Evolutionary conservation across 1,140 invertebrate genomes (phyloP), one percentile per base, ranked within the genome.

Genomic region (Drosophila ananassae): DNA sequence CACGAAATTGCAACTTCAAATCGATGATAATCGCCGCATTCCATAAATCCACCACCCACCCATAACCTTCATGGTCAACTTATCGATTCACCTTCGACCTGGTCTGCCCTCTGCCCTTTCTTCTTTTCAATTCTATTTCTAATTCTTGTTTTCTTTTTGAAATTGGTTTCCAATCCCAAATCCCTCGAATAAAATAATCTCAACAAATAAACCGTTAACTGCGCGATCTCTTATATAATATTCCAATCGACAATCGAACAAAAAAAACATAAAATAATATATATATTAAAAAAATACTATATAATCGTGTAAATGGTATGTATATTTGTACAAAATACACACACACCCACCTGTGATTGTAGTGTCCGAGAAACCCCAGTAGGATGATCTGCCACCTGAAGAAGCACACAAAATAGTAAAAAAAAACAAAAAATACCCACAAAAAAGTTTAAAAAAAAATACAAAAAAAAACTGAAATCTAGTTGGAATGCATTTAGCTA

Each of bases 401-500:
- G 25, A 55, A 52, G 44, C 52, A 58, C 61, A 46, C 53, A 58
- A 64, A 24, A 59, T 46, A 55, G 41, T 62, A 62, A 46, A 75
- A 59, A 17, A 17, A 32, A 39, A 10, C 37, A 10, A 39, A 39
- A 41, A 44, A 41, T 64, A 64, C 60, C 60, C 60, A 53, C 46
- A 25, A 53, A 51, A 48, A 22, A 62, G n/a, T 37, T 64, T 67
- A 24, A 44, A 62, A 56, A 25, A 66, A 73, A 46, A 32, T 17
- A 52, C 64, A 55, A 62, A 21, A 30, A 28, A 60, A 75, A 54
- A 22, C 53, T 24, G 53, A 69, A 68, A 57, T 58, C 71, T 85
- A 89, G 79, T 85, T 87, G 75, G 77, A 85, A 82, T 87, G 82
- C 82, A 87, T 87, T 87, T 87, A 87, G 82, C 71, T 82, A 87